Percentiles rank a stretch among this genome's conserved stretches.
phyloP scores from a whole-genome alignment of 2,888 invertebrate genomes.

The Boloria euphrosyne region DNA sequence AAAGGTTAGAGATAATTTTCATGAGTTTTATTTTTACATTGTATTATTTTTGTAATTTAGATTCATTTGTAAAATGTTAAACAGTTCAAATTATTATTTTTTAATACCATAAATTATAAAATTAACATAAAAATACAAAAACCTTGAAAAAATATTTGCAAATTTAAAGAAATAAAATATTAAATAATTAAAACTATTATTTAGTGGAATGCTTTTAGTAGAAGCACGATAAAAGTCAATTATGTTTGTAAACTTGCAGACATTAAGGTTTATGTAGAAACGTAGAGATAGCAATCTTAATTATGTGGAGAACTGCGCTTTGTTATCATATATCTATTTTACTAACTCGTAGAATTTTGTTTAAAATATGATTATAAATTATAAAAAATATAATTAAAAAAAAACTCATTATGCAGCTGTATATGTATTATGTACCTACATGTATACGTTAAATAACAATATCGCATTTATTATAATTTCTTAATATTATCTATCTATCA shows the following conservation, averaged over 20 bases:
- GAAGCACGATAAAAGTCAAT: conserved; percentile 15
- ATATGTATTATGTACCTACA: too few species aligned
- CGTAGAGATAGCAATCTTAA: conserved; percentile 34
- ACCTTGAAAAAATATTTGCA: too few species aligned
- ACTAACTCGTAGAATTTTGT: conserved; percentile 13
- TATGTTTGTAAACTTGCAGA: conserved; percentile 24
- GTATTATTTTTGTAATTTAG: too few species aligned
- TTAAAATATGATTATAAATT: neutral
- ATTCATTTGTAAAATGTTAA: too few species aligned
- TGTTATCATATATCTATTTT: conserved; percentile 13
- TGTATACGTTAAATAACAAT: too few species aligned
- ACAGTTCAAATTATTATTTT: too few species aligned
- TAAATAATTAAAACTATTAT: neutral
- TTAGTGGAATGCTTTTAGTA: conserved; percentile 6
- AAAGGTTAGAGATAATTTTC: too few species aligned
- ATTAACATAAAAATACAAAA: too few species aligned
- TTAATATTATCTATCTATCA: too few species aligned
- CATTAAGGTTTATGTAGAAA: conserved; percentile 31
- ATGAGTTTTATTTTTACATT: too few species aligned
- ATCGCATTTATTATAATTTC: too few species aligned
- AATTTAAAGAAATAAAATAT: neutral
- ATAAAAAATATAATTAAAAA: neutral
- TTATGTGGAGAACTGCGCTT: conserved; percentile 19
- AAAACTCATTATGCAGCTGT: neutral
- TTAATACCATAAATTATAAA: too few species aligned